Percentiles rank a stretch among this genome's conserved stretches.
Conservation (phyloP, 2,888 invertebrate species). For the Pristionchus entomophagus region DNA sequence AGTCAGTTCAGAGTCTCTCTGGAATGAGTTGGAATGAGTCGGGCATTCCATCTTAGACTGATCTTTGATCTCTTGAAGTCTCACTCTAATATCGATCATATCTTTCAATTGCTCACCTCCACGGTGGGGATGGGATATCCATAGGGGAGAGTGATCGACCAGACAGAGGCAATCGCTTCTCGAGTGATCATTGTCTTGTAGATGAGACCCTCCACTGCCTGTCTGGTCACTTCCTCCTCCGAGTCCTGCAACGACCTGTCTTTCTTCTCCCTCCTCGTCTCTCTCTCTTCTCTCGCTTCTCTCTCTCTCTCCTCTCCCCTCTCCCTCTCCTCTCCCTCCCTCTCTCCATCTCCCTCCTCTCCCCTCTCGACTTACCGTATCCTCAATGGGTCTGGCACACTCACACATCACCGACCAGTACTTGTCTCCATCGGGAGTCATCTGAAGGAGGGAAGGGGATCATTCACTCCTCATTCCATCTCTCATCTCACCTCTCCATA, state of each 20-base stretch:
- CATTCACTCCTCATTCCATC: not conserved
- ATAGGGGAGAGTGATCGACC: slow-evolving; percentile 70
- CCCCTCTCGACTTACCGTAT: slow-evolving; percentile 67
- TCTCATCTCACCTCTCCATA: slow-evolving; percentile 69
- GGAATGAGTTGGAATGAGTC: slow-evolving; percentile 25
- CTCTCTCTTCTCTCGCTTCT: too few species aligned
- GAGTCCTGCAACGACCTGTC: too few species aligned
- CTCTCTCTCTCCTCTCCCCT: too few species aligned
- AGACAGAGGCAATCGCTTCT: slow-evolving; percentile 72
- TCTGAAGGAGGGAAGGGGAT: slow-evolving; percentile 45
- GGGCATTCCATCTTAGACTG: not conserved
- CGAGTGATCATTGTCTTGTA: slow-evolving; percentile 71
- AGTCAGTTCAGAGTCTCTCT: slow-evolving; percentile 72
- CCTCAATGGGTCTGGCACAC: slow-evolving; percentile 71
- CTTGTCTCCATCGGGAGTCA: slow-evolving; percentile 71
- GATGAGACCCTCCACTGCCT: slow-evolving; percentile 72
- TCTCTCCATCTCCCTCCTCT: too few species aligned
- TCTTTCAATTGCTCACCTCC: slow-evolving; percentile 65
- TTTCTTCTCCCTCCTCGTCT: too few species aligned
- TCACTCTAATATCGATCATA: too few species aligned
- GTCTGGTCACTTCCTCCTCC: slow-evolving; percentile 69
- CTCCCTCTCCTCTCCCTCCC: too few species aligned
- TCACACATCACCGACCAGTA: slow-evolving; percentile 76
- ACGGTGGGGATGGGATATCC: slow-evolving; percentile 75
- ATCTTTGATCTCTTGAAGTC: too few species aligned